Conservation (phyloP, 1,140 invertebrate species). For the Micrasema minimum region DNA sequence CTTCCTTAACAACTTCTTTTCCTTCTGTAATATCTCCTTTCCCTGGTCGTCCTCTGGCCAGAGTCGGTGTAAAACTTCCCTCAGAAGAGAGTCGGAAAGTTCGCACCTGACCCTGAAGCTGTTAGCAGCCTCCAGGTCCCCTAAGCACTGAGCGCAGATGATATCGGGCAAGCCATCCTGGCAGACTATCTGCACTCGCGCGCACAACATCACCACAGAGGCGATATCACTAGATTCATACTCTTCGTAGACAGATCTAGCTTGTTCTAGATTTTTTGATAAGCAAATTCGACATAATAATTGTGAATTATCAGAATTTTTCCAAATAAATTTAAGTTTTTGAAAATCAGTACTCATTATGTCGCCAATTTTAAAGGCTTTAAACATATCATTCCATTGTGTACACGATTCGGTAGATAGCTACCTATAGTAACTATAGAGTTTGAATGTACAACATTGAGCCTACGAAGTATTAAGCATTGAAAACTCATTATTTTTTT, state of each 20-base stretch:
- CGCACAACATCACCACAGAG: constrained; percentile 12
- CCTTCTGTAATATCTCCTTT: background rate
- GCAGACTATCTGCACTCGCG: constrained; percentile 13
- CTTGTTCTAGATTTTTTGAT: background rate
- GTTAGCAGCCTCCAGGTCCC: constrained; percentile 20
- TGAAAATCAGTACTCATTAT: too few species aligned
- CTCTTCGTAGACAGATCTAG: constrained; percentile 9
- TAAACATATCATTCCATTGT: too few species aligned
- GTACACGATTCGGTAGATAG: too few species aligned
- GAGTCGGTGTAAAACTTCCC: background rate
- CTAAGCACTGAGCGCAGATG: constrained; percentile 23
- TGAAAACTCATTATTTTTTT: too few species aligned
- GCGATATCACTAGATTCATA: background rate
- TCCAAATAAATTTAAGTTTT: too few species aligned
- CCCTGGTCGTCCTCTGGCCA: background rate
- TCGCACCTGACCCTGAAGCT: constrained; percentile 32
- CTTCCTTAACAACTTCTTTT: too few species aligned
- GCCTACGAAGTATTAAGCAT: too few species aligned
- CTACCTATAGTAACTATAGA: too few species aligned
- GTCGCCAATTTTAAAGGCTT: too few species aligned
- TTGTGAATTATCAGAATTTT: background rate
- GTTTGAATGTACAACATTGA: too few species aligned
- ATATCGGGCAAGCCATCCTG: constrained; percentile 23
- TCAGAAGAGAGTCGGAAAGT: constrained; percentile 21
- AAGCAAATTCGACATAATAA: constrained; percentile 18